Conservation (phyloP, 2,113 vertebrate species). For the Grammomys surdaster region DNA sequence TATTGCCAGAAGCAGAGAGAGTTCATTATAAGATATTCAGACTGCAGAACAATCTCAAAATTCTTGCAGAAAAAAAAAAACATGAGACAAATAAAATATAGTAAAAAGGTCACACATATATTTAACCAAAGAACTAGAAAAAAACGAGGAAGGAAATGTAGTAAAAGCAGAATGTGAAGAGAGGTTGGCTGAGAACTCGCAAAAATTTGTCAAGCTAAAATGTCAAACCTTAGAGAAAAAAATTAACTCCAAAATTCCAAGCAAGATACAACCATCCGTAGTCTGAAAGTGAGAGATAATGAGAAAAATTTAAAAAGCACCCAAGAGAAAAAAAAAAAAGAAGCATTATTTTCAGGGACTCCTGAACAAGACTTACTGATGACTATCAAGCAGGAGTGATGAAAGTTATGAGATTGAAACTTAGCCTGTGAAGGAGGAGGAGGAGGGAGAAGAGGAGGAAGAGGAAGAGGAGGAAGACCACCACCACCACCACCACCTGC, state of each 20-base stretch:
- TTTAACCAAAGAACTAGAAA: constrained; percentile 35
- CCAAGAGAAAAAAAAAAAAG: background rate
- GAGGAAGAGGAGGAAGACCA: background rate
- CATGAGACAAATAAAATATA: constrained; percentile 31
- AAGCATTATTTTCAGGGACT: background rate
- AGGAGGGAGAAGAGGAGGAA: background rate
- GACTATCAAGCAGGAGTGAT: background rate
- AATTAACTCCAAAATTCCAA: constrained; percentile 40
- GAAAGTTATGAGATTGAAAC: background rate
- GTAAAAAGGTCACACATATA: constrained; percentile 27
- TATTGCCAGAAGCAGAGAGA: constrained; percentile 11
- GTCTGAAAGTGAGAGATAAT: constrained; percentile 50
- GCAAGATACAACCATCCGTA: background rate
- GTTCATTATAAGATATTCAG: constrained; percentile 14
- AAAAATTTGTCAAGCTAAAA: background rate
- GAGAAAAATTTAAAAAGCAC: background rate
- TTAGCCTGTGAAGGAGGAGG: background rate
- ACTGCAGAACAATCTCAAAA: background rate
- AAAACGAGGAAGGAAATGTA: background rate
- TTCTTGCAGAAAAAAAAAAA: background rate
- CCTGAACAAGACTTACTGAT: background rate
- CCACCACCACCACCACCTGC: background rate
- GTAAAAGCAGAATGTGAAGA: background rate
- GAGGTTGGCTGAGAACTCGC: constrained; percentile 5
- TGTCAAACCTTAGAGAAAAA: background rate